Conservation (phyloP, 2,888 invertebrate genomes). For the Tipula unca region DNA sequence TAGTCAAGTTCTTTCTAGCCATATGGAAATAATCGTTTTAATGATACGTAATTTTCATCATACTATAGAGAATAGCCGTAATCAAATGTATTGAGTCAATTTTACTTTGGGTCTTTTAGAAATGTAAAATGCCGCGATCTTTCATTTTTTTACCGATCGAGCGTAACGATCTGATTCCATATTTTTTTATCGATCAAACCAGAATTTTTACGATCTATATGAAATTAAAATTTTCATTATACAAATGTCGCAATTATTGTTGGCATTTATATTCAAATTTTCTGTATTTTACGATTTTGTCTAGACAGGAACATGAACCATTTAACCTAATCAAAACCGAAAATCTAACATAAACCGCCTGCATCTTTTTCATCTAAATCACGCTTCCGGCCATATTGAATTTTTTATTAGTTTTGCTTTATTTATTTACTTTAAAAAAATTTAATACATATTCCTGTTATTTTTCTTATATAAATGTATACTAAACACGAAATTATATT, state of each 20-base stretch:
- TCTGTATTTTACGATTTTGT: neutral
- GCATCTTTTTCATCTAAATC: neutral
- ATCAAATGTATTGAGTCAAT: too few relatives aligned
- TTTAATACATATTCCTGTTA: neutral
- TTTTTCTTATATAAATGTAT: neutral
- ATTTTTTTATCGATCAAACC: too few relatives aligned
- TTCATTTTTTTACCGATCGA: too few relatives aligned
- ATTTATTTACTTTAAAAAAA: constrained; percentile 24
- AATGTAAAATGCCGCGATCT: too few relatives aligned
- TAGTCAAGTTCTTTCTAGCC: neutral
- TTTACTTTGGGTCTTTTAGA: too few relatives aligned
- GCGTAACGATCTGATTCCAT: too few relatives aligned
- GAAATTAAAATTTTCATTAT: too few relatives aligned
- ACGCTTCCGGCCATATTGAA: neutral
- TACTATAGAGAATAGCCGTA: too few relatives aligned
- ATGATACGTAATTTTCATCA: too few relatives aligned
- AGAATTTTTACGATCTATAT: too few relatives aligned
- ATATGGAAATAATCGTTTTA: neutral
- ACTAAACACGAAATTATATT: constrained; percentile 1
- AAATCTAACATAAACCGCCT: neutral
- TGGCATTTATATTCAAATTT: too few relatives aligned
- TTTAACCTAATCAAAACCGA: neutral
- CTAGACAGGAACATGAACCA: neutral
- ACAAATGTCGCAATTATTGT: too few relatives aligned
- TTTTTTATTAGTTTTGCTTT: neutral